Conservation (phyloP, 2,888 invertebrate genomes). For the Chorisops tibialis region DNA sequence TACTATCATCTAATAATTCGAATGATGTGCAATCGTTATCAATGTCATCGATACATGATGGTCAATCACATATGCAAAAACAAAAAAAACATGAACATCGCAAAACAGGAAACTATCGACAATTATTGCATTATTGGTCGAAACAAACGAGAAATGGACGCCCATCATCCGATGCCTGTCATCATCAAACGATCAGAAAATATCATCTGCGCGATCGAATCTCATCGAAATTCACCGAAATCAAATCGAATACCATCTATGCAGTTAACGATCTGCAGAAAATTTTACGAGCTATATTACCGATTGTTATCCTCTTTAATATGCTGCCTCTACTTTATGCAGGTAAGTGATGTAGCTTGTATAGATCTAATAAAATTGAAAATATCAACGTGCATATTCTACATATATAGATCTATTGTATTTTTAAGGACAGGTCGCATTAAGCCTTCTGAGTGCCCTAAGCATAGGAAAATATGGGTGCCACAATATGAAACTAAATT, state of each 20-base stretch:
- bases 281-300: slow-evolving; percentile 47
- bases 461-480: too few relatives aligned
- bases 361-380: too few relatives aligned
- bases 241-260: slow-evolving; percentile 36
- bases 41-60: too few relatives aligned
- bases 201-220: slow-evolving; percentile 18
- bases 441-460: too few relatives aligned
- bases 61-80: not conserved
- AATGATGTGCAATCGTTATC: not conserved
- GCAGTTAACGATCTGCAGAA: slow-evolving; percentile 46
- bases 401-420: too few relatives aligned
- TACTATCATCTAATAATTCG: slow-evolving; percentile 25
- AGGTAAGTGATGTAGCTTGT: too few relatives aligned
- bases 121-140: not conserved
- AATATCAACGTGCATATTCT: too few relatives aligned
- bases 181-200: slow-evolving; percentile 15
- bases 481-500: too few relatives aligned
- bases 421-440: too few relatives aligned
- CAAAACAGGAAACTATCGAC: slow-evolving; percentile 1
- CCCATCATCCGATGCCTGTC: slow-evolving; percentile 6
- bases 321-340: slow-evolving; percentile 52
- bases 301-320: slow-evolving; percentile 51
- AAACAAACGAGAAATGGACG: not conserved
- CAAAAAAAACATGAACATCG: slow-evolving; percentile 1
- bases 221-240: slow-evolving; percentile 23